Percentiles rank a stretch among this genome's conserved stretches.
Evolutionary conservation across 2,113 vertebrate genomes (phyloP).

Genomic region (Coptodon rendalli): DNA sequence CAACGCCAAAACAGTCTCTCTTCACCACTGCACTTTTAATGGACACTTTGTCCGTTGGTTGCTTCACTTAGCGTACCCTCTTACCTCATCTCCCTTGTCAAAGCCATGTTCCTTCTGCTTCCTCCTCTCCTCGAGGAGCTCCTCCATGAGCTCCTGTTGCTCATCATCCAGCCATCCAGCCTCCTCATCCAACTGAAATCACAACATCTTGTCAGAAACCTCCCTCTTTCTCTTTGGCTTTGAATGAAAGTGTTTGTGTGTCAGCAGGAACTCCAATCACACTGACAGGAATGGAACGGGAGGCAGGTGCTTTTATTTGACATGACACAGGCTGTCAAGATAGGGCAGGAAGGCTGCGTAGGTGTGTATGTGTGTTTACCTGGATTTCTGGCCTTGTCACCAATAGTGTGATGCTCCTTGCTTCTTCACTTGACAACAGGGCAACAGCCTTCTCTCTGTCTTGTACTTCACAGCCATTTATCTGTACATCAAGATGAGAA

Average conservation of each 20-base stretch:
- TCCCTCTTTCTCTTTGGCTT: neutral
- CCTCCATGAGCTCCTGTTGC: constrained; percentile 88
- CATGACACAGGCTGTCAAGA: constrained; percentile 27
- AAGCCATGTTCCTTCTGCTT: constrained; percentile 69
- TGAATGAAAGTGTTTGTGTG: neutral
- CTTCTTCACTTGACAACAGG: constrained; percentile 84
- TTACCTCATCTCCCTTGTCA: constrained; percentile 79
- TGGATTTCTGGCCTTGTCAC: constrained; percentile 88
- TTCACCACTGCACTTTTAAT: neutral
- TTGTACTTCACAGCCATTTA: constrained; percentile 92
- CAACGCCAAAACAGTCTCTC: neutral
- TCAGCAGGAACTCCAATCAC: constrained; percentile 39
- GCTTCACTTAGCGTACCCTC: neutral
- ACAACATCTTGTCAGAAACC: constrained; percentile 35
- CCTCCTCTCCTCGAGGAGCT: constrained; percentile 84
- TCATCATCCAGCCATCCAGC: constrained; percentile 90
- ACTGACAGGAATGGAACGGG: neutral
- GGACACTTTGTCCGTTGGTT: neutral
- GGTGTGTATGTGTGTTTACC: constrained; percentile 66
- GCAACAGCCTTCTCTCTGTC: constrained; percentile 88
- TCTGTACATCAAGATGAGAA: constrained; percentile 77
- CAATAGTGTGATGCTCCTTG: constrained; percentile 83
- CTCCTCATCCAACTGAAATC: constrained; percentile 87
- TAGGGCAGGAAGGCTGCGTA: neutral
- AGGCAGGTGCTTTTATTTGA: constrained; percentile 26